Conservation (phyloP, 2,113 vertebrate species). For the Sterrhoptilus dennistouni region DNA sequence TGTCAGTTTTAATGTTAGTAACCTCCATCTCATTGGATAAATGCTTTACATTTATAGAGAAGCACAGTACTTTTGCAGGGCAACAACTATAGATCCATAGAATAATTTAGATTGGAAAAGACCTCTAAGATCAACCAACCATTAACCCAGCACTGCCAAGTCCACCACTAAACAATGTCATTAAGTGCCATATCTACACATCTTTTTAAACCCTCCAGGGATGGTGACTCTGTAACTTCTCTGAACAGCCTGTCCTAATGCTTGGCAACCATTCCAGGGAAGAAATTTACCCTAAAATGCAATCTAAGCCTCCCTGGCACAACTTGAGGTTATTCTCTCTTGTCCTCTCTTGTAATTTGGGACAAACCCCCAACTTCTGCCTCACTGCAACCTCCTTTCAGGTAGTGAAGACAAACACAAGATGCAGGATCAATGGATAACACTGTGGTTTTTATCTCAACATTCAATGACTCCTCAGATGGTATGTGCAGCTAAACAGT, state of each 20-base stretch:
- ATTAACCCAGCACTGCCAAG: background rate
- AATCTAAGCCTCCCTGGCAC: background rate
- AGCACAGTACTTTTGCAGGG: background rate
- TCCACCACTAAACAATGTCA: background rate
- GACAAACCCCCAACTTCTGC: background rate
- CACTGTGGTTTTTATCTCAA: background rate
- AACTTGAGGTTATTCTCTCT: background rate
- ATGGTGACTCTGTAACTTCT: background rate
- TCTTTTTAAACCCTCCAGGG: background rate
- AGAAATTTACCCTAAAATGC: background rate
- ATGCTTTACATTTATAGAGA: background rate
- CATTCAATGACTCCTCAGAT: background rate
- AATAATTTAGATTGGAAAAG: background rate
- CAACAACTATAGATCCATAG: background rate
- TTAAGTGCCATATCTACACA: background rate
- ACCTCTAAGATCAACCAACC: background rate
- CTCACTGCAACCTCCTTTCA: background rate
- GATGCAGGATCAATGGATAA: background rate
- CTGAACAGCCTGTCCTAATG: background rate
- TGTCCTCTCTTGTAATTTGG: background rate
- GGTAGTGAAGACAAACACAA: background rate
- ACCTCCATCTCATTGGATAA: background rate
- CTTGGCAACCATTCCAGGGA: background rate
- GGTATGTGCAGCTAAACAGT: background rate
- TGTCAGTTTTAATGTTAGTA: background rate